Conservation (phyloP, 2,797 vertebrate genomes). For the Clarias laeviceps region DNA sequence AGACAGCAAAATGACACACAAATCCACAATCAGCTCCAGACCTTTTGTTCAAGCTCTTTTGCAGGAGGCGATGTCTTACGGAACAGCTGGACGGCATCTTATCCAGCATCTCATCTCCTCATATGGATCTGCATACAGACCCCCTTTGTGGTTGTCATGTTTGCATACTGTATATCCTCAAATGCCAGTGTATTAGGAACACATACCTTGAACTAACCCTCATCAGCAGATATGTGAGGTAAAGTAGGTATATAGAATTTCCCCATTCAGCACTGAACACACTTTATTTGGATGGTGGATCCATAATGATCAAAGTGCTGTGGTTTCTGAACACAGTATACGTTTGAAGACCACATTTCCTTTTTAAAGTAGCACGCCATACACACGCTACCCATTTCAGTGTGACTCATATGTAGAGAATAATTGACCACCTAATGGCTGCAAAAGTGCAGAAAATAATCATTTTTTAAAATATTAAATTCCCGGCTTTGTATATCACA, state of each 20-base stretch:
- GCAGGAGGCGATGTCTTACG: background rate
- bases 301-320: background rate
- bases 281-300: background rate
- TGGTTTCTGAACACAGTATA: background rate
- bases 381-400: too few species aligned
- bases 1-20: background rate
- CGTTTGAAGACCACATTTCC: background rate
- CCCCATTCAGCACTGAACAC: background rate
- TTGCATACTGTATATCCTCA: background rate
- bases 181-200: background rate
- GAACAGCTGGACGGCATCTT: background rate
- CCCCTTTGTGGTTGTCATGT: background rate
- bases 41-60: background rate
- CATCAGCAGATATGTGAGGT: background rate
- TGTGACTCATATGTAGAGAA: background rate
- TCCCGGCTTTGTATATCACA: background rate
- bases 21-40: background rate
- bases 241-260: background rate
- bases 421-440: background rate
- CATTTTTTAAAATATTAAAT: background rate
- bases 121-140: background rate
- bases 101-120: background rate
- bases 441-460: background rate
- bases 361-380: background rate
- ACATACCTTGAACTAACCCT: background rate